Percentiles rank a stretch among this genome's conserved stretches.
phyloP scores from a whole-genome alignment of 2,888 invertebrate genomes.

The Stenolophus ochropezus region DNA sequence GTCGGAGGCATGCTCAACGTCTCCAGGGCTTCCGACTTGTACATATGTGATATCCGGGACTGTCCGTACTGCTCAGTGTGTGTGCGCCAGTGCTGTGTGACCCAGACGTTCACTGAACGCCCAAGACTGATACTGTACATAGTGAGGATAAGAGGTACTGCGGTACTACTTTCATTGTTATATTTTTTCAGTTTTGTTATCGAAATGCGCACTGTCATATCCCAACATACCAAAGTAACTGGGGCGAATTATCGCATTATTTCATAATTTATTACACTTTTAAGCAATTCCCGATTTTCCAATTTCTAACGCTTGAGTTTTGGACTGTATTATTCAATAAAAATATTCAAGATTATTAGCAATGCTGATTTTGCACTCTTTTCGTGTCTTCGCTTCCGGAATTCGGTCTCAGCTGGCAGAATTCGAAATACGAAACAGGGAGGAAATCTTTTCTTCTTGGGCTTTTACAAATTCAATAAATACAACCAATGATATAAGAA shows the following conservation, averaged over 20 bases:
- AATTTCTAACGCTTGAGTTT: not conserved
- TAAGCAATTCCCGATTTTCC: not conserved
- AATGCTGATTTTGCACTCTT: slow-evolving; percentile 6
- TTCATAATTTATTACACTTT: not conserved
- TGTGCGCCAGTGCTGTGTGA: slow-evolving; percentile 1
- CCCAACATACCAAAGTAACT: not conserved
- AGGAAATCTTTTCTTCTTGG: not conserved
- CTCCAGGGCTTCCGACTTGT: slow-evolving; percentile 52
- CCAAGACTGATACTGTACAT: slow-evolving; percentile 57
- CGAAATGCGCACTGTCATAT: not conserved
- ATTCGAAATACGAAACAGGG: not conserved
- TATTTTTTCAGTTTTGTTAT: not conserved
- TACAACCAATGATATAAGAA: not conserved
- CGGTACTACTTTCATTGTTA: slow-evolving; percentile 28
- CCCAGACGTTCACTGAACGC: slow-evolving; percentile 38
- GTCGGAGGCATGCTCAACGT: slow-evolving; percentile 51
- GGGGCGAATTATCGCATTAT: slow-evolving; percentile 10
- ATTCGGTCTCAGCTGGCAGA: not conserved
- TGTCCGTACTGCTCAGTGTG: slow-evolving; percentile 18
- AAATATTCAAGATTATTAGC: slow-evolving; percentile 9
- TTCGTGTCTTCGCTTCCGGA: not conserved
- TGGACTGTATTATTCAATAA: not conserved
- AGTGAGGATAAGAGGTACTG: slow-evolving; percentile 48
- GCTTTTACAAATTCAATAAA: not conserved
- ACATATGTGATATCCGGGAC: slow-evolving; percentile 30